phyloP scores from a whole-genome alignment of 2,888 invertebrate species.

The Druceiella hillmani region DNA sequence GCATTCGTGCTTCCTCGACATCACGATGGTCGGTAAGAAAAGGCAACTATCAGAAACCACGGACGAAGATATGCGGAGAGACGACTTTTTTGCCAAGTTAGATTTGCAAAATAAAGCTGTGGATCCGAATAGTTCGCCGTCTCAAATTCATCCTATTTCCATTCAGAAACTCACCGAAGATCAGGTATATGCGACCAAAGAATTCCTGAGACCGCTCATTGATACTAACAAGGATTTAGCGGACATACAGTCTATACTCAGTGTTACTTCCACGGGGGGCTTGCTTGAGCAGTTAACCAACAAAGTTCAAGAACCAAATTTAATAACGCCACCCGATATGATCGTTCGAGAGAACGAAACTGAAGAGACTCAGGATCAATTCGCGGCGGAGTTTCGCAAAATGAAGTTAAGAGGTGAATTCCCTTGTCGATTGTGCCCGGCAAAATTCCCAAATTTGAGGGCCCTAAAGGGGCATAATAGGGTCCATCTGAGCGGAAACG shows the following conservation, averaged over 20 bases:
- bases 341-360: slow-evolving; percentile 39
- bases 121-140: slow-evolving; percentile 42
- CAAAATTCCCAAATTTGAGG: slow-evolving; percentile 81
- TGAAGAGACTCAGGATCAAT: slow-evolving; percentile 76
- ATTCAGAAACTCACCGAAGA: slow-evolving; percentile 41
- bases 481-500: slow-evolving; percentile 73
- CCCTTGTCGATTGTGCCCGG: slow-evolving; percentile 83
- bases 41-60: slow-evolving; percentile 28
- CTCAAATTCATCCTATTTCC: slow-evolving; percentile 42
- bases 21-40: slow-evolving; percentile 32
- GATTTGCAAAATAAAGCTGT: slow-evolving; percentile 69
- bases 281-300: slow-evolving; percentile 58
- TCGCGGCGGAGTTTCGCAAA: slow-evolving; percentile 78
- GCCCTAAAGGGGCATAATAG: slow-evolving; percentile 89
- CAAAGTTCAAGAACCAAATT: slow-evolving; percentile 39
- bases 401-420: slow-evolving; percentile 89
- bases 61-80: slow-evolving; percentile 59
- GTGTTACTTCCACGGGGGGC: slow-evolving; percentile 66
- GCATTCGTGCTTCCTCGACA: slow-evolving; percentile 36
- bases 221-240: slow-evolving; percentile 71
- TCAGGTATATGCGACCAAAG: slow-evolving; percentile 31
- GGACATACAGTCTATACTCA: slow-evolving; percentile 79
- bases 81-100: slow-evolving; percentile 77
- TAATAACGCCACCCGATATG: slow-evolving; percentile 44
- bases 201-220: slow-evolving; percentile 39